Base-by-base conservation (phyloP, 2,888 invertebrate genomes). In the Macrosiphum euphorbiae region DNA sequence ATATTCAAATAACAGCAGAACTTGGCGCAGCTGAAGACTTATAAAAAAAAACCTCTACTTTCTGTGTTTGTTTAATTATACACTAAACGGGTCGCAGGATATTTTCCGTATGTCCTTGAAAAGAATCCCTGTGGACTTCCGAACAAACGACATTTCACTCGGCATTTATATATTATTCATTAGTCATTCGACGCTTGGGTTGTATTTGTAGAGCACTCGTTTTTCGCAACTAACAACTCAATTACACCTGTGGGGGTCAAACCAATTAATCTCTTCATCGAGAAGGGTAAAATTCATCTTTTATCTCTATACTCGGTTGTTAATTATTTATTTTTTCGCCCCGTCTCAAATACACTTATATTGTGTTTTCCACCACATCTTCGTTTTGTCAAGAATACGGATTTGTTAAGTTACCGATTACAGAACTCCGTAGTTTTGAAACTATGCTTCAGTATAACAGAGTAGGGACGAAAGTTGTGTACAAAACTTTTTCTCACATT, bases 91-190 rank as follows among this genome's bases (percentile, higher is more conserved):
- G 41, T 92, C 78, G 1, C n/a, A 41, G 28, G 11, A 50, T 88
- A 88, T 92, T 91, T 92, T 78, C 50, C 2, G 10, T 11, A 3
- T 47, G 67, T 44, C 24, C 88, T 88, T 52, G 24, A 88, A 88
- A 88, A 78, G 52, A 52, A 78, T 92, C 92, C 88, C 52, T 13
- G 24, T 7, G 52, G 92, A 92, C 28, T 78, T 78, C 28, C 28
- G 61, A 87, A 92, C 20, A 87, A 87, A 92, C 35, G 87, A 87
- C 35, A 92, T 92, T 92, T 87, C 61, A 28, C 61, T 61, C 61
- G 41, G 47, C 47, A 67, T 78, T 92, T 92, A 88, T 87, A 88
- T 88, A 88, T 67, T 88, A 93, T 93, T 89, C 85, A 93, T 93
- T 93, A 89, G 89, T 85, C 7, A 47, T 58, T 47, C 55, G 47